Percentiles rank a stretch among this genome's conserved stretches.
Evolutionary conservation across 2,113 vertebrate species (phyloP).

Genomic region (Anser brachyrhynchus): DNA sequence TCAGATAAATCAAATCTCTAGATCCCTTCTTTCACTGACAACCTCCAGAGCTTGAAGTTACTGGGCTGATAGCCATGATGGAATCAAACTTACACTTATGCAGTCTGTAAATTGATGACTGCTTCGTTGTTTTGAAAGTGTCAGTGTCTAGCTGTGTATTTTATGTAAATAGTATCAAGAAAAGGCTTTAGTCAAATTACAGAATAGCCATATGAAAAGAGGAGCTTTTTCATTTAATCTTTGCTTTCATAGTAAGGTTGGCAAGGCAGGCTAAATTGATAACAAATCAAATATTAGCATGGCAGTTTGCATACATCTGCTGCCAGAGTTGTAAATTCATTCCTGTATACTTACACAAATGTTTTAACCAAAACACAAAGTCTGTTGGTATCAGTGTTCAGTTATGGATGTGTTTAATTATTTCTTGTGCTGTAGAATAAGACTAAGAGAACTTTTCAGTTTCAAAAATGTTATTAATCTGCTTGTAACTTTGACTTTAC

Average conservation of each 20-base stretch:
- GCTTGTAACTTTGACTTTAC: background rate
- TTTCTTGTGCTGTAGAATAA: background rate
- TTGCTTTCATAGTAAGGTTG: background rate
- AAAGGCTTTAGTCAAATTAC: background rate
- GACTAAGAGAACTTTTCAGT: background rate
- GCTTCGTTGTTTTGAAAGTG: background rate
- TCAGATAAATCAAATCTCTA: background rate
- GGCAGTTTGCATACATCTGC: background rate
- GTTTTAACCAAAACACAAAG: background rate
- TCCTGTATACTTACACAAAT: background rate
- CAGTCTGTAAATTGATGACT: background rate
- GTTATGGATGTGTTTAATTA: background rate
- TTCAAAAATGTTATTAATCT: background rate
- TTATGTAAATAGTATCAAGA: background rate
- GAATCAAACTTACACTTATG: background rate
- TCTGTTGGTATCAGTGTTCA: background rate
- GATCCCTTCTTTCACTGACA: background rate
- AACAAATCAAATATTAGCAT: background rate
- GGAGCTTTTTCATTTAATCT: background rate
- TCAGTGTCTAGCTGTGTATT: background rate
- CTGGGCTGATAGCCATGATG: background rate
- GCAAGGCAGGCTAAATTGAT: background rate
- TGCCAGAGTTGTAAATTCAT: background rate
- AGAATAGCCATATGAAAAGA: background rate
- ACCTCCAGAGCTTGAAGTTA: background rate